These are phyloP conservation scores for Macaria liturata DNA, from an alignment of 2,888 invertebrate species.

Conservation along the genomic window DNA sequence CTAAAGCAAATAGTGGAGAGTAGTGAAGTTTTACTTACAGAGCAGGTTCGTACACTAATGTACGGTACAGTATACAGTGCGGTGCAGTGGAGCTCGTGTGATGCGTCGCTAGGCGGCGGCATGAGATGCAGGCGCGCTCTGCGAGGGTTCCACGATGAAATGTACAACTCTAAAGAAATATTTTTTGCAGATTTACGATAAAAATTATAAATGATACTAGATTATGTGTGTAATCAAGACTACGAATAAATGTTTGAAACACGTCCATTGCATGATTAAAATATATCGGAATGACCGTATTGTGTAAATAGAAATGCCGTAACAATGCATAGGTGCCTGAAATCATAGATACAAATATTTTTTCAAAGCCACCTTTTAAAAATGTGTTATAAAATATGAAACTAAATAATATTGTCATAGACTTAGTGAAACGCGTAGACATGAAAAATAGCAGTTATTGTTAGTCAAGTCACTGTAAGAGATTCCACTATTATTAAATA, in stretches of 20 bases:
- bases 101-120: constrained; percentile 64
- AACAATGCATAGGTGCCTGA: constrained; percentile 73
- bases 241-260: constrained; percentile 55
- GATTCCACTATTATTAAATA: constrained; percentile 34
- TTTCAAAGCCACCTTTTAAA: constrained; percentile 61
- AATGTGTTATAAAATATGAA: constrained; percentile 32
- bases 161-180: constrained; percentile 72
- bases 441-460: constrained; percentile 39
- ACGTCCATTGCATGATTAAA: constrained; percentile 69
- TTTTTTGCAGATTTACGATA: constrained; percentile 78
- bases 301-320: constrained; percentile 55
- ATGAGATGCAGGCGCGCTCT: constrained; percentile 67
- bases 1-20: constrained; percentile 58
- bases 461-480: constrained; percentile 39
- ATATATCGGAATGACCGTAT: constrained; percentile 53
- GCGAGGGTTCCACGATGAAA: constrained; percentile 57
- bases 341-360: constrained; percentile 69
- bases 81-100: constrained; percentile 49
- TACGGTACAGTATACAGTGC: constrained; percentile 27
- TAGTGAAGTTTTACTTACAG: constrained; percentile 46
- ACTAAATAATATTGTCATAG: constrained; percentile 48
- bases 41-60: constrained; percentile 22
- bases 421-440: constrained; percentile 39
- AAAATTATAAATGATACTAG: constrained; percentile 52
- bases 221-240: constrained; percentile 62